These are phyloP conservation scores for Morinoia aosen DNA, from an alignment of 2,888 invertebrate species.

Conservation along the genomic window DNA sequence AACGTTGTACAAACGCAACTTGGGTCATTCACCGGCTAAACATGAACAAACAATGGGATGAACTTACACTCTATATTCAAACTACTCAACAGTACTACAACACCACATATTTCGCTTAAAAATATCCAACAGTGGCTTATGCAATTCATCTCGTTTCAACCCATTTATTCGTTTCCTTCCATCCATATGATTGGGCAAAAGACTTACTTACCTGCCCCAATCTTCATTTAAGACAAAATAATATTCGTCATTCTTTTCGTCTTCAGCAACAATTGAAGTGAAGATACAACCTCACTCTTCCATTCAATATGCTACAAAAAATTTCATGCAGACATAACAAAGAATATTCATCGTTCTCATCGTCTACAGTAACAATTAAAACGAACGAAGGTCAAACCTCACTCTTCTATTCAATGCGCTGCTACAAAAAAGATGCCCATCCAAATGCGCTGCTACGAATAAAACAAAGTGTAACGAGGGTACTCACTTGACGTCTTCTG, in stretches of 20 bases:
- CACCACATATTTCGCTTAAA: neutral
- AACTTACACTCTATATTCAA: neutral
- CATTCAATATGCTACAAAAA: neutral
- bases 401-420: neutral
- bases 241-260: no score
- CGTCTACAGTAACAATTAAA: no score
- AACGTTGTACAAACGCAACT: no score
- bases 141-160: neutral
- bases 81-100: neutral
- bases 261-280: no score
- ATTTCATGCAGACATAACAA: neutral
- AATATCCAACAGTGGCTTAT: neutral
- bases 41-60: neutral
- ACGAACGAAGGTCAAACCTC: neutral
- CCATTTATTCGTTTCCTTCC: neutral
- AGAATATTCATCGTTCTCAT: no score
- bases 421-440: neutral
- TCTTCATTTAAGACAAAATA: no score
- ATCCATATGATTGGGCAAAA: neutral
- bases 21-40: neutral
- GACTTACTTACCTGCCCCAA: neutral
- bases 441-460: neutral
- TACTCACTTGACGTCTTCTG: conserved; percentile 54
- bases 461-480: neutral
- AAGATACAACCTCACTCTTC: neutral